A percentile compares a stretch with the other conserved stretches of the same genome.
These are phyloP conservation scores for Gulo gulo DNA, from an alignment of 2,113 vertebrate species.

Conservation along the genomic window DNA sequence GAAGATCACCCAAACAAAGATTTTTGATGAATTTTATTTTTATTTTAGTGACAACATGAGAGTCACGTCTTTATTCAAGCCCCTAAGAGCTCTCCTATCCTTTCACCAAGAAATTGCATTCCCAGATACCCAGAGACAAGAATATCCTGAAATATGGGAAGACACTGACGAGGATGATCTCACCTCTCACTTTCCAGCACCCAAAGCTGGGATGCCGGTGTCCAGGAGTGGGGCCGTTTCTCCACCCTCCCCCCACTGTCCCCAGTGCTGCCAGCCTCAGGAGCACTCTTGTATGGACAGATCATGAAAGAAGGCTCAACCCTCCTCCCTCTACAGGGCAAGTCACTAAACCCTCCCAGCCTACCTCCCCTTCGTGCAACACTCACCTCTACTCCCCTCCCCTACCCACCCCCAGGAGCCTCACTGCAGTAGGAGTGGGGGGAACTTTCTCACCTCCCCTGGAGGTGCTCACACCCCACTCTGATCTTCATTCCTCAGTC, in stretches of 20 bases:
- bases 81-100: not conserved
- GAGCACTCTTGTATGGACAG: not conserved
- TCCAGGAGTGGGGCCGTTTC: not conserved
- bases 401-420: not conserved
- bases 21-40: not conserved
- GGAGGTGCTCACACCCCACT: not conserved
- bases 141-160: not conserved
- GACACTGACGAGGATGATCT: not conserved
- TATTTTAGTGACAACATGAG: too few species aligned
- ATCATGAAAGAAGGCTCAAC: accelerated
- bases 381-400: accelerated
- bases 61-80: not conserved
- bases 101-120: not conserved
- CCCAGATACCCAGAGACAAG: not conserved
- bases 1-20: not conserved
- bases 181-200: not conserved
- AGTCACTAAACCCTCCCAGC: accelerated
- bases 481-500: not conserved
- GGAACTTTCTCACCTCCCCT: not conserved
- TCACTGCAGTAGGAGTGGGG: not conserved
- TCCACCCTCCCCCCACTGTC: too few species aligned
- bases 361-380: too few species aligned
- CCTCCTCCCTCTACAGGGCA: not conserved
- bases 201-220: accelerated
- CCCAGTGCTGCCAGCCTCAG: not conserved